Base-by-base conservation (phyloP, 1,140 invertebrate species). In the Galendromus occidentalis region DNA sequence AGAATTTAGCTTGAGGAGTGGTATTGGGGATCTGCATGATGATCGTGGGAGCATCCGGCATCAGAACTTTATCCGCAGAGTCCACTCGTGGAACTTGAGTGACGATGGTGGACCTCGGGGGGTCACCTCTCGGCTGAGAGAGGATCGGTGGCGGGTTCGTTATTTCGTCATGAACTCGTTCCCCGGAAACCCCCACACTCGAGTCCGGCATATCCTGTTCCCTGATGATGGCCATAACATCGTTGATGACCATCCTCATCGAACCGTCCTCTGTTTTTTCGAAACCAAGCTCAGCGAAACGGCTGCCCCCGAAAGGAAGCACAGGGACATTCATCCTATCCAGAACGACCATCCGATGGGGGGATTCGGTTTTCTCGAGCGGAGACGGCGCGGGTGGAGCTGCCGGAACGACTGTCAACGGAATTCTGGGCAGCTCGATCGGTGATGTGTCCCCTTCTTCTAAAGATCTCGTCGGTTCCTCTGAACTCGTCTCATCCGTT, bases 11-110 rank as follows among this genome's bases (percentile, higher is more conserved):
- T 17, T 29, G 25, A 22, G 51, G 51, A 17, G 20, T 14, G 25
- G 12, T 25, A 59, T 14, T 25, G 12, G 51, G 51, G 14, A 59
- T 33, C 51, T 59, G 51, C 51, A 59, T 59, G 33, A 59, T 59
- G 33, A 59, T 59, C 14, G 51, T 59, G 25, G 51, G 51, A 17
- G 51, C 51, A 59, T 59, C 51, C 22, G 51, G 51, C 51, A 59
- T 59, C 51, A 59, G 51, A 59, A 22, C 25, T 25, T 59, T 59
- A 17, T 9, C 20, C 33, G 33, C 4, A 39, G 33, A 6, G 51
- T 22, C 51, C 12, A 25, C 14, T 29, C 9, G 51, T 6, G 22
- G 12, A 18, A 59, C 51, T 25, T 59, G 25, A 59, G 51, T 59
- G 51, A 59, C 33, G 14, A 59, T 33, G 28, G 45, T 22, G 1